These are phyloP conservation scores for Ambastaia sidthimunki DNA, from an alignment of 2,797 vertebrate genomes.

Conservation along the genomic window DNA sequence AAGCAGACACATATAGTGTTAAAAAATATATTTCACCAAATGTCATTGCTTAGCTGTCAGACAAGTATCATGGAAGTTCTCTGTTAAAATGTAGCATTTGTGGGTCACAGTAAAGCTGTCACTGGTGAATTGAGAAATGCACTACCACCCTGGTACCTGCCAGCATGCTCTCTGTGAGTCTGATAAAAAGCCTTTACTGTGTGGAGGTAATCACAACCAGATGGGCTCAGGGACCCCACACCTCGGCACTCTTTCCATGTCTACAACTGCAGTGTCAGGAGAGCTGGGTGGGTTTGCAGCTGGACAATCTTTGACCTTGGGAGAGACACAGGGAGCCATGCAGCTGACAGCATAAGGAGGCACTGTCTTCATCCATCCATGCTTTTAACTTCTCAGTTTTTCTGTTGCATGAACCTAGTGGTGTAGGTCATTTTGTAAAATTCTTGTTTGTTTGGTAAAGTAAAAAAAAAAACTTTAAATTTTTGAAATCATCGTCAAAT, in stretches of 20 bases:
- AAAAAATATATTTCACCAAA: not conserved
- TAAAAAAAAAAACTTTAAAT: not conserved
- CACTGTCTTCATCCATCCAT: conserved; percentile 54
- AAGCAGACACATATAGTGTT: too few species aligned
- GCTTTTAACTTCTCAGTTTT: conserved; percentile 59
- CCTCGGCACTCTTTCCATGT: conserved; percentile 73
- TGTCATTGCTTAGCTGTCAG: not conserved
- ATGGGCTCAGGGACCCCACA: conserved; percentile 78
- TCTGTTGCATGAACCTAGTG: conserved; percentile 44
- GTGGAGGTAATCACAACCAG: conserved; percentile 81
- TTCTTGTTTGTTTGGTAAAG: too few species aligned
- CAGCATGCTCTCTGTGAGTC: conserved; percentile 62
- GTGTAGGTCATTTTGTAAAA: conserved; percentile 57
- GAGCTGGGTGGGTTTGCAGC: conserved; percentile 75
- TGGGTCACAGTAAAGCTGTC: conserved; percentile 55
- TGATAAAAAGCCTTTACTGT: conserved; percentile 80
- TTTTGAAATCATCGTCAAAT: not conserved
- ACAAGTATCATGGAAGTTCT: not conserved
- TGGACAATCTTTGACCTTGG: conserved; percentile 79
- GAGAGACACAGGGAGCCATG: conserved; percentile 77
- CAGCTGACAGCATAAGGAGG: conserved; percentile 74
- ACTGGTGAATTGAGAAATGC: conserved; percentile 67
- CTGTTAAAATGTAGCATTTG: conserved; percentile 44
- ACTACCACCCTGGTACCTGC: conserved; percentile 71
- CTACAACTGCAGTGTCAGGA: conserved; percentile 79